Percentiles rank a stretch among this genome's conserved stretches.
These are phyloP conservation scores for Scyliorhinus canicula DNA, from an alignment of 2,797 vertebrate species.

Conservation along the genomic window DNA sequence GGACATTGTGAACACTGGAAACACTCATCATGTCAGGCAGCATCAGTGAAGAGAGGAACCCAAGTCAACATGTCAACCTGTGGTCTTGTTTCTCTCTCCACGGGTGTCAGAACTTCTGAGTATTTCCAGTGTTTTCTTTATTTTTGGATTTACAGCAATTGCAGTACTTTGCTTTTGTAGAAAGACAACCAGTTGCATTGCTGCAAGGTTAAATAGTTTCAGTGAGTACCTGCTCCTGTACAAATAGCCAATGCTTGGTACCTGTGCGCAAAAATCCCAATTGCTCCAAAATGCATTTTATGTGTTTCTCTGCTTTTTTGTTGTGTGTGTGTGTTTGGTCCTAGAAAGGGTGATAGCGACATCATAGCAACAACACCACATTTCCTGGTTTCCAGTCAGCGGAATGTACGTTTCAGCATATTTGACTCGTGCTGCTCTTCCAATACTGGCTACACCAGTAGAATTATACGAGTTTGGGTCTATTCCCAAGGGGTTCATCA, in stretches of 20 bases:
- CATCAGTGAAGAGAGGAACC: neutral
- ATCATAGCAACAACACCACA: neutral
- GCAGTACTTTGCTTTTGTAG: neutral
- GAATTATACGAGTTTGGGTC: neutral
- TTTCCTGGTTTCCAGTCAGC: neutral
- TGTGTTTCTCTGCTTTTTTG: neutral
- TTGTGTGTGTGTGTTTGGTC: neutral
- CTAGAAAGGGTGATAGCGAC: neutral
- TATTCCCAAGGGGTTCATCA: neutral
- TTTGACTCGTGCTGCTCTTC: neutral
- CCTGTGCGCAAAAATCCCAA: neutral
- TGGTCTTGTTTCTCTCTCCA: neutral
- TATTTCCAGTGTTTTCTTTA: neutral
- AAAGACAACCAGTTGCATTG: neutral
- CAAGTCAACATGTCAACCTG: neutral
- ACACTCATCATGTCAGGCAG: neutral
- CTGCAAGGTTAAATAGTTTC: neutral
- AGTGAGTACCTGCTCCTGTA: neutral
- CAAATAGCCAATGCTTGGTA: neutral
- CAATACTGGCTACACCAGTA: neutral
- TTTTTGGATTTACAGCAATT: neutral
- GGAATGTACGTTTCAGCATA: neutral
- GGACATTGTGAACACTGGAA: neutral
- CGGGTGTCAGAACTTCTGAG: neutral
- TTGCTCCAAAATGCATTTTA: neutral